Evolutionary conservation across 2,797 vertebrate genomes (phyloP).

Genomic region (Hypotaenidia okinawae): DNA sequence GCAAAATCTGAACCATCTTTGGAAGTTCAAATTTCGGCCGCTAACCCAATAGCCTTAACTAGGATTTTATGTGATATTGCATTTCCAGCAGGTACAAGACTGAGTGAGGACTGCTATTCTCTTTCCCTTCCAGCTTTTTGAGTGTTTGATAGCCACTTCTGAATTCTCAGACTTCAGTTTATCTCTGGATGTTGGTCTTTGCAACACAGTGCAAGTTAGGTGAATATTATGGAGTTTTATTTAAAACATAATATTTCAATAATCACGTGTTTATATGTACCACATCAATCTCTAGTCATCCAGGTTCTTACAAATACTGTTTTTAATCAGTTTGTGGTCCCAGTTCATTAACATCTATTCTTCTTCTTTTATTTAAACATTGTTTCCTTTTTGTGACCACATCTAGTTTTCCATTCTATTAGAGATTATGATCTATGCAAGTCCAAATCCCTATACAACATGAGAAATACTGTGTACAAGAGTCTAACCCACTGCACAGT

Average conservation of each 20-base stretch:
- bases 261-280: neutral
- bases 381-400: neutral
- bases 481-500: neutral
- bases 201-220: neutral
- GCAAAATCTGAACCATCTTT: neutral
- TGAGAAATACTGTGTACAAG: neutral
- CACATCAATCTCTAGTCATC: neutral
- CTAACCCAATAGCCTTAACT: neutral
- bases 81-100: neutral
- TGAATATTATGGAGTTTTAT: neutral
- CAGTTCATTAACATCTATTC: neutral
- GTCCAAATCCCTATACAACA: neutral
- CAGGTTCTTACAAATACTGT: neutral
- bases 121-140: neutral
- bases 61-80: neutral
- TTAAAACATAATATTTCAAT: neutral
- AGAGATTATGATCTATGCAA: neutral
- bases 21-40: neutral
- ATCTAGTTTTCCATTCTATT: constrained; percentile 3
- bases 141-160: neutral
- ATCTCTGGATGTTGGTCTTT: neutral
- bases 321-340: neutral
- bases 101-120: neutral
- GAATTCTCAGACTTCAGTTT: neutral
- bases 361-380: neutral